Evolutionary conservation across 2,113 vertebrate genomes (phyloP), one percentile per base, ranked within the genome.

Genomic region (Salminus brasiliensis): DNA sequence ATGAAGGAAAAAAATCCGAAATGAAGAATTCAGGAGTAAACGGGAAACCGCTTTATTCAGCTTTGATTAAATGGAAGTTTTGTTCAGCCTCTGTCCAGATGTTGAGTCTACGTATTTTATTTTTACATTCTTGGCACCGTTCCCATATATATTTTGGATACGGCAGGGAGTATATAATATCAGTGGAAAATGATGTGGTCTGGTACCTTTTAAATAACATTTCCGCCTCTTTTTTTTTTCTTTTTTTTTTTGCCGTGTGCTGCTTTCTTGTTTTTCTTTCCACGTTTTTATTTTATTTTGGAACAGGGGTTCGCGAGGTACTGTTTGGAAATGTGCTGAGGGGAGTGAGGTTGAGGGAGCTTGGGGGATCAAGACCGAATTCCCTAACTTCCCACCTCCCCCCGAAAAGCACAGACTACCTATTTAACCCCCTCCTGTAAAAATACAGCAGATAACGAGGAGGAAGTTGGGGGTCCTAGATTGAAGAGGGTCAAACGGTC

Each of bases 151-250:
- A 97, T 98, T 97, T 98, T 98, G 97, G 97, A 98, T 95, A 95
- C 94, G 94, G 94, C 93, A 43, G 91, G 94, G 96, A 98, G 97
- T 97, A 97, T 98, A 98, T 99, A 98, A 97, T 98, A 98, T 97
- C 96, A 94, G 94, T 98, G 97, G 96, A 98, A 98, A 99, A 98
- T 96, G 96, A 97, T 97, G 97, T 93, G 96, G 97, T 98, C 97
- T 98, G 96, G 96, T 98, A 97, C 97, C 97, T 98, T 98, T 98
- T 98, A 98, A 98, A 99, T 98, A 98, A 98, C 96, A 97, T 99
- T 98, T 98, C 97, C 97, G 96, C 95, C 95, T 97, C 95, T 97
- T 94, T 95, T 41, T 62, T 62, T 18, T n/a, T n/a, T n/a, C n/a
- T n/a, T n/a, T n/a, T n/a, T n/a, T n/a, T n/a, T n/a, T n/a, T n/a